Evolutionary conservation across 2,797 vertebrate genomes (phyloP).

Genomic region (Garrulus glandarius): DNA sequence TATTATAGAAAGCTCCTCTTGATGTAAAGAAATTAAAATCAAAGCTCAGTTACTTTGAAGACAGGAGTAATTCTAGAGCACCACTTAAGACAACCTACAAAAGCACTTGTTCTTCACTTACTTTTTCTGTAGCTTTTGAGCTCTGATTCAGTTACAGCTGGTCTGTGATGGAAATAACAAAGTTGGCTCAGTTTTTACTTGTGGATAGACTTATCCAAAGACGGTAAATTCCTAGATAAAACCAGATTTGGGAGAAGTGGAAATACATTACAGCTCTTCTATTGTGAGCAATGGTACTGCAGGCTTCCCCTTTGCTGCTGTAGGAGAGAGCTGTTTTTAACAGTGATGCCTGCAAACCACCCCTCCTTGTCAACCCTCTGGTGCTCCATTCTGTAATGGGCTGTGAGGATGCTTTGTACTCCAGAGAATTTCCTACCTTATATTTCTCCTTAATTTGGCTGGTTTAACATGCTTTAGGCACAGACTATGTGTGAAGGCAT

Average conservation of each 20-base stretch:
- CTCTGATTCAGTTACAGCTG: neutral
- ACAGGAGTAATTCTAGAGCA: neutral
- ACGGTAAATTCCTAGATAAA: neutral
- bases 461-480: neutral
- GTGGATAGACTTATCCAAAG: neutral
- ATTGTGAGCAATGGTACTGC: neutral
- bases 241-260: neutral
- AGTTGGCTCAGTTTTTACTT: neutral
- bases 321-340: neutral
- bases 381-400: neutral
- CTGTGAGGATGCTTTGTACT: neutral
- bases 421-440: neutral
- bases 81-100: neutral
- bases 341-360: neutral
- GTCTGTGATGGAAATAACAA: neutral
- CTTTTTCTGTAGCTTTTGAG: neutral
- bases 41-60: neutral
- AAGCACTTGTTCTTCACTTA: neutral
- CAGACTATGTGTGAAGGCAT: accelerated
- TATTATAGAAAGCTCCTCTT: neutral
- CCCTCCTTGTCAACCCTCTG: neutral
- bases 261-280: neutral
- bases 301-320: neutral
- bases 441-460: neutral
- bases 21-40: neutral